Evolutionary conservation across 1,140 invertebrate genomes (phyloP).

Genomic region (Reticulitermes speratus): DNA sequence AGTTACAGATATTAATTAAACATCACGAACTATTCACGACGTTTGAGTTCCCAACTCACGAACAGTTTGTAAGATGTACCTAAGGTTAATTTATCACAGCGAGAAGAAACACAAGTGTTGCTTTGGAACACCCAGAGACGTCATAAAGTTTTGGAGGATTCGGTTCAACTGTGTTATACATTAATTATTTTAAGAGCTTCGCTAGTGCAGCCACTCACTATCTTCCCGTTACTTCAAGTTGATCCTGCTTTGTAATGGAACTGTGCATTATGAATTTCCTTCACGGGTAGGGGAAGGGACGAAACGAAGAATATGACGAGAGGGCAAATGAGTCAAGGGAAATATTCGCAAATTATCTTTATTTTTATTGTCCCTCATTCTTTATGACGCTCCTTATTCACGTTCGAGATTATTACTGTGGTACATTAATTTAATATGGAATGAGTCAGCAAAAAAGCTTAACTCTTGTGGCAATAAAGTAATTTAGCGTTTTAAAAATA

Average conservation of each 20-base stretch:
- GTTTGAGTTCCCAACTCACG: neutral
- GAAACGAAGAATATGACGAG: neutral
- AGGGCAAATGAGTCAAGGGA: neutral
- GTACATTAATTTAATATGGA: neutral
- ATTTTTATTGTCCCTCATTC: neutral
- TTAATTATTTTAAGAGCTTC: neutral
- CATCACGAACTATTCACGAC: neutral
- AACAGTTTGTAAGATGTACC: neutral
- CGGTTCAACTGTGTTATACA: neutral
- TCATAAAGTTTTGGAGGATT: neutral
- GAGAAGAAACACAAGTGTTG: neutral
- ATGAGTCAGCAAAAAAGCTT: neutral
- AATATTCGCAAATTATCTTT: neutral
- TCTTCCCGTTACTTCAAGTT: neutral
- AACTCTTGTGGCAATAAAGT: neutral
- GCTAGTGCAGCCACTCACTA: neutral
- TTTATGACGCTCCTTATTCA: neutral
- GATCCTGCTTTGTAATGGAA: neutral
- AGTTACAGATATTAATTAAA: neutral
- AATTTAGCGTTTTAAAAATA: neutral
- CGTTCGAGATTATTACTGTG: neutral
- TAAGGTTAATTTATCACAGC: neutral
- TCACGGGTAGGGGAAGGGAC: neutral
- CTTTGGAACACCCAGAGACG: neutral
- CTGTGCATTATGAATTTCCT: neutral